Base-by-base conservation (phyloP, 2,113 vertebrate genomes). In the Megaleporinus macrocephalus region DNA sequence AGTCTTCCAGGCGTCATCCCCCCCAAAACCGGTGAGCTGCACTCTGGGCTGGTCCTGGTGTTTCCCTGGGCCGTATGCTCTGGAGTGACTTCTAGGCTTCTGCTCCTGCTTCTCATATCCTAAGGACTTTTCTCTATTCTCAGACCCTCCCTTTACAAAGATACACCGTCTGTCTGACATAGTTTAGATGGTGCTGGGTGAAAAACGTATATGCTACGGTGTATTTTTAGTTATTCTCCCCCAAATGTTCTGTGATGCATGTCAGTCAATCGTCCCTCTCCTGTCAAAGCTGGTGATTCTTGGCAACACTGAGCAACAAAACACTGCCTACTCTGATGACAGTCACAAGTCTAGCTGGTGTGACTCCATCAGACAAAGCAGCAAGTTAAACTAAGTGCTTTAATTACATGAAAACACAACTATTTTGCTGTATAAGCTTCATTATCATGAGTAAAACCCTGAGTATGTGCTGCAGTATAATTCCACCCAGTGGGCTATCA, bases 111-210 rank as follows among this genome's bases (percentile, higher is more conserved):
- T 26, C 29, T 59, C 85, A 59, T 36, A 81, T 33, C 36, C 51
- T n/a, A 41, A 74, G 51, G 73, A 75, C 57, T 85, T 84, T 89
- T 85, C 90, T 89, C 88, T 57, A 71, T 78, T 74, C 78, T 26
- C 18, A 55, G 53, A 55, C 53, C 3, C 53, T 20, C 53, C 53
- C 13, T 2, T 18, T 18, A 55, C 18, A 55, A 11, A 55, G 53
- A 18, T 2, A 15, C 51, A 53, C 51, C 4, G 51, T 3, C 3
- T 13, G 15, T 53, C 51, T 69, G n/a, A n/a, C n/a, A n/a, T 36
- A 6, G 33, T 36, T 36, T 36, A 36, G 33, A 36, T 36, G 33
- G 33, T 36, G 33, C 33, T 36, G 33, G 33, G 6, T 36, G 33
- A 6, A 36, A 36, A 36, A 36, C n/a, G n/a, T n/a, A n/a, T n/a